Conservation (phyloP, 2,797 vertebrate species). For the Cercopithecus petaurista region DNA sequence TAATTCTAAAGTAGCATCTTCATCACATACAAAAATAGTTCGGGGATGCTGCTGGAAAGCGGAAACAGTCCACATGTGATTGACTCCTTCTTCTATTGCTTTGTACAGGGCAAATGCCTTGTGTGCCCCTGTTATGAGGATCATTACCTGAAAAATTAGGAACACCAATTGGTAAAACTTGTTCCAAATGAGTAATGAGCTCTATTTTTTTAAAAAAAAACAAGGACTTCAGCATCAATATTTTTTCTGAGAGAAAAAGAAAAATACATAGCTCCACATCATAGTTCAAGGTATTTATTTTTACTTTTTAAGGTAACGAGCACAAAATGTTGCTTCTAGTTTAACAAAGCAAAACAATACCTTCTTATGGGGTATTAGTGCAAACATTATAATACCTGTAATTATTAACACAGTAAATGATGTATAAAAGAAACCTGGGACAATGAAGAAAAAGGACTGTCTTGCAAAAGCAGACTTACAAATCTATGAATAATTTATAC, state of each 20-base stretch:
- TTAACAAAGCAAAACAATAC: background rate
- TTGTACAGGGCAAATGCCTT: conserved; percentile 91
- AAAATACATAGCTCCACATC: background rate
- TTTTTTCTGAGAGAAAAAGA: background rate
- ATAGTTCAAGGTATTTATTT: background rate
- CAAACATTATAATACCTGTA: background rate
- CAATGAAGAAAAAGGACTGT: background rate
- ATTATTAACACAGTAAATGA: background rate
- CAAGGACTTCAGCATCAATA: background rate
- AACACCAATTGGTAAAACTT: background rate
- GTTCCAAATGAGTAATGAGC: background rate
- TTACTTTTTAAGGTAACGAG: background rate
- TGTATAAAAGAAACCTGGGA: background rate
- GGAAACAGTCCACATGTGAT: conserved; percentile 91
- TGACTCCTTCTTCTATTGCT: conserved; percentile 91
- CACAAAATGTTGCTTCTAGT: background rate
- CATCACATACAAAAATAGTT: conserved; percentile 90
- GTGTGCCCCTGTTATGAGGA: conserved; percentile 90
- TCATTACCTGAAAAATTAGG: conserved; percentile 87
- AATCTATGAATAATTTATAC: background rate
- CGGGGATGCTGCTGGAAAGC: conserved; percentile 90
- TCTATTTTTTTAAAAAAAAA: background rate
- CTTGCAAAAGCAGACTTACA: conserved; percentile 8
- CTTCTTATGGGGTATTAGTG: background rate
- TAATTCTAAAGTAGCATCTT: conserved; percentile 90